Evolutionary conservation across 2,113 vertebrate genomes (phyloP), one percentile per base, ranked within the genome.

Genomic region (Trichomycterus rosablanca): DNA sequence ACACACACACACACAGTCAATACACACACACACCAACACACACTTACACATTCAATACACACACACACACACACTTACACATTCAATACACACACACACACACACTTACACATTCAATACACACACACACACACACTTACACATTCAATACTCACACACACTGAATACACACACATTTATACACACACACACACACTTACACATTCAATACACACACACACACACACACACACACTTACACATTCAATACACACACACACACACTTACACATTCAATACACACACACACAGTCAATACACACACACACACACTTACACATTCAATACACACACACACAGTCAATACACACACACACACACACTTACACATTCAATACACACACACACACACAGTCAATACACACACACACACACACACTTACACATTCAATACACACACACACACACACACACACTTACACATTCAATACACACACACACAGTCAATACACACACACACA

Each of bases 11-110:
- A n/a, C n/a, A n/a, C n/a, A n/a, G n/a, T n/a, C n/a, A n/a, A n/a
- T 98, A 90, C 63, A 51, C 15, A 54, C 30, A 20, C 23, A 26
- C 12, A 53, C 26, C 14, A 28, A 46, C 49, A 51, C 48, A 51
- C 26, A 51, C 28, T n/a, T n/a, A n/a, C n/a, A n/a, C n/a, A n/a
- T n/a, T n/a, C n/a, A n/a, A n/a, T n/a, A n/a, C n/a, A n/a, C n/a
- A n/a, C n/a, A n/a, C n/a, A n/a, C n/a, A n/a, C n/a, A n/a, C n/a
- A n/a, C n/a, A n/a, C n/a, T n/a, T n/a, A n/a, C n/a, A n/a, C n/a
- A n/a, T n/a, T n/a, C n/a, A n/a, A n/a, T n/a, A 34, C 28, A 34
- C 28, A 52, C 50, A 32, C 28, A 34, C 46, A 45, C 19, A 14
- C 0, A 22, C 18, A 20, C 11, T 12, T 1, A 2, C 5, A 12